Base-by-base conservation (phyloP, 2,888 invertebrate species). In the Tyria jacobaeae region DNA sequence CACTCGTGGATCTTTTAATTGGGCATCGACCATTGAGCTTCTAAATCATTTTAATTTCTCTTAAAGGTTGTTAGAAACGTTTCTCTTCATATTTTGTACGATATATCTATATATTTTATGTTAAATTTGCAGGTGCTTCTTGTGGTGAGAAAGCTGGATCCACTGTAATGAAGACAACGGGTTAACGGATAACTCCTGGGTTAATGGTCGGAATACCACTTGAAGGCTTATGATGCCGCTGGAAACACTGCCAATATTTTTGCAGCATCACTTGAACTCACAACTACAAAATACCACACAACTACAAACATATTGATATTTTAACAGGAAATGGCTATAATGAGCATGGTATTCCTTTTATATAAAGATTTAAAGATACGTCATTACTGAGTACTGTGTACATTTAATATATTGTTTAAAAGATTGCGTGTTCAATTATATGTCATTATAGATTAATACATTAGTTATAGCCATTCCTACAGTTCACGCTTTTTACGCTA, bases 191-290 rank as follows among this genome's bases (percentile, higher is more conserved):
- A 94, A 71, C 34, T 89, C 89, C n/a, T 83, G 76, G 0, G 84
- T 82, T 2, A 94, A 57, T 0, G 84, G 81, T 50, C 85, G 79
- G 53, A 83, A 90, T 2, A 85, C 82, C 0, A 88, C 67, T 72
- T 92, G 91, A 57, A 92, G 93, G 47, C 92, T 93, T 25, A 89
- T 81, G 90, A 87, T 0, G 92, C 82, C 0, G 81, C 1, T 4
- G 91, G 82, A 24, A 87, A 77, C 0, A 87, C 66, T 0, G 73
- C 85, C n/a, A 93, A 68, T 57, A 93, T 92, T 60, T 78, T 83
- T 1, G 86, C 86, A 1, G 78, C 70, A 31, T 80, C 66, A 51
- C 27, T 56, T 21, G 27, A 31, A 31, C 27, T 31, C 7, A 31
- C 27, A 31, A 31, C 27, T 2, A 31, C 6, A 2, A 31, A 31